Base-by-base conservation (phyloP, 2,113 vertebrate species). In the Marcusenius ussheri region DNA sequence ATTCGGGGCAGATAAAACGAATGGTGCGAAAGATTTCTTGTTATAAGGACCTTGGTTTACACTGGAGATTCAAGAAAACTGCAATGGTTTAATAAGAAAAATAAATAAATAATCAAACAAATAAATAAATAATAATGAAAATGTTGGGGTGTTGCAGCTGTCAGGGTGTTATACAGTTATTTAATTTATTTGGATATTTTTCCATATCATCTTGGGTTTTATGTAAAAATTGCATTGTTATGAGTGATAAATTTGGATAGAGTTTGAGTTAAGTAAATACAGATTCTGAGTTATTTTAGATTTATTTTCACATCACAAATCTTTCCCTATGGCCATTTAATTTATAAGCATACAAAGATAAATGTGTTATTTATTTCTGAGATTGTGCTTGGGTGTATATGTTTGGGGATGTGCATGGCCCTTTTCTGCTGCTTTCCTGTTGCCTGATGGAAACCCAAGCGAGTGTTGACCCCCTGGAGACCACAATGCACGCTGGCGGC, bases 401-500 rank as follows among this genome's bases (percentile, higher is more conserved):
- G 10, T 50, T 31, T 27, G 47, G 31, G 45, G 4, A 86, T 47
- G 47, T 27, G 47, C 13, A n/a, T 5, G 83, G 13, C 46, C 0
- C 24, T 50, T 27, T 17, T 86, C n/a, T 3, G 83, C 24, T n/a
- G 46, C 21, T 27, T 92, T 92, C 93, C 92, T 77, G 3, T 89
- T 93, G 92, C 95, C 94, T 95, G 96, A 96, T 94, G 95, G 94
- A 92, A 90, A 6, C 94, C 95, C 89, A 3, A 90, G 94, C 88
- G 91, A 95, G 93, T 83, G 3, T 89, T 93, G 92, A 95, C 96
- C 96, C 47, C 94, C 90, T 91, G 91, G 93, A 96, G 95, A 92
- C 91, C 93, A 93, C 95, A 94, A 94, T 95, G 95, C 93, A 95
- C 95, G 96, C 95, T 94, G 92, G 49, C 91, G 93, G 93, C 95